Evolutionary conservation across 2,888 invertebrate species (phyloP).

Genomic region (Cryptophagus acutangulus): DNA sequence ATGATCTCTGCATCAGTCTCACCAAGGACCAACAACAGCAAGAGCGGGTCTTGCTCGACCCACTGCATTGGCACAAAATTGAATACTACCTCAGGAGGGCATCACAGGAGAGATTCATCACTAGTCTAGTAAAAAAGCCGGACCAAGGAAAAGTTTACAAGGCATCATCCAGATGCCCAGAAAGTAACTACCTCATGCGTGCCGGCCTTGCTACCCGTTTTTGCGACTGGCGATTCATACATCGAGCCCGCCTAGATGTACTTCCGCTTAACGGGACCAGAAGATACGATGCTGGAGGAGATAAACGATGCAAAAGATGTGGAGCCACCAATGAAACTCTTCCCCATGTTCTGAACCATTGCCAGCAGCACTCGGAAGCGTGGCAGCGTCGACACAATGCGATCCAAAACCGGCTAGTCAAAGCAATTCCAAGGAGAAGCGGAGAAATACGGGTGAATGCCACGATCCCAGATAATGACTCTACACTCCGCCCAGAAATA

Average conservation of each 20-base stretch:
- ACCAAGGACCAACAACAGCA: too few species aligned
- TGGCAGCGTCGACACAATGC: slow-evolving; percentile 25
- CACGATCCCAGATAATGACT: too few species aligned
- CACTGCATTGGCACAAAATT: too few species aligned
- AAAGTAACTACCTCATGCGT: slow-evolving; percentile 33
- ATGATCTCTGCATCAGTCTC: too few species aligned
- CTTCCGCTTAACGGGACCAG: slow-evolving; percentile 32
- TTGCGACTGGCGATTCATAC: slow-evolving; percentile 44
- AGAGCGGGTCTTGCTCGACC: too few species aligned
- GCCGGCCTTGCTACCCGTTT: slow-evolving; percentile 32
- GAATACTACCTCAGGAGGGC: too few species aligned
- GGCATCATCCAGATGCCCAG: slow-evolving; percentile 12
- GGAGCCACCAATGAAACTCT: slow-evolving; percentile 29
- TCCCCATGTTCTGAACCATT: slow-evolving; percentile 37
- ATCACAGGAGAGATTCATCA: too few species aligned
- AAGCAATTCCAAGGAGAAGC: slow-evolving; percentile 11
- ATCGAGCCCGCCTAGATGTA: slow-evolving; percentile 36
- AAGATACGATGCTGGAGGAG: slow-evolving; percentile 12
- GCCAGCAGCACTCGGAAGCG: slow-evolving; percentile 27
- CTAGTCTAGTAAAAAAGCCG: slow-evolving; percentile 14
- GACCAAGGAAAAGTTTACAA: slow-evolving; percentile 34
- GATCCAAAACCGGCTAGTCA: slow-evolving; percentile 22
- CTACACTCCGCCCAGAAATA: too few species aligned
- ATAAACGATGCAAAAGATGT: slow-evolving; percentile 20
- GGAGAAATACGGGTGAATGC: slow-evolving; percentile 3